Conservation (phyloP, 2,888 invertebrate genomes). For the Eurois occulta region DNA sequence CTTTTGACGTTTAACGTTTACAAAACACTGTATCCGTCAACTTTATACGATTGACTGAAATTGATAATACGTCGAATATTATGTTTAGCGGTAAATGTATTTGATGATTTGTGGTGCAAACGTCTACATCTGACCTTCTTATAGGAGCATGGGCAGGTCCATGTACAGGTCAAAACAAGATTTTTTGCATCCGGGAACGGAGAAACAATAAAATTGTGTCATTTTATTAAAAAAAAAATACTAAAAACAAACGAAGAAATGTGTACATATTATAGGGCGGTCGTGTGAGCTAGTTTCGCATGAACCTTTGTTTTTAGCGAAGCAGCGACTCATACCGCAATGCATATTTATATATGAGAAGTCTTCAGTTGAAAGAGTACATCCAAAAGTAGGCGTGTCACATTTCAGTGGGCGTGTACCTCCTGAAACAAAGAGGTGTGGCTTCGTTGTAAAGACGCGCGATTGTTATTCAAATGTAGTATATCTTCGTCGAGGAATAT, state of each 20-base stretch:
- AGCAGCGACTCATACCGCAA: no score
- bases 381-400: conserved; percentile 27
- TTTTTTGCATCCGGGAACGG: background rate
- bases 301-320: background rate
- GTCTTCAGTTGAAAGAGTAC: conserved; percentile 5
- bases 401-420: conserved; percentile 24
- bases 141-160: no score
- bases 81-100: no score
- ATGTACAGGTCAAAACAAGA: background rate
- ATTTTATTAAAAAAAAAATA: no score
- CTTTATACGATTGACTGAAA: no score
- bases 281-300: background rate
- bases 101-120: no score
- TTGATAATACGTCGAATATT: no score
- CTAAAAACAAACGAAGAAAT: background rate
- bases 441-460: conserved; percentile 17
- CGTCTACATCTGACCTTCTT: no score
- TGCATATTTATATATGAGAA: background rate
- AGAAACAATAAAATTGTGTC: background rate
- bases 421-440: conserved; percentile 42
- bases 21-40: no score
- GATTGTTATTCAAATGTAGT: background rate
- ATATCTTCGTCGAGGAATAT: background rate
- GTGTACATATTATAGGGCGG: background rate
- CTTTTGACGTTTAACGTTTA: no score